These are phyloP conservation scores for Otocyon megalotis DNA, from an alignment of 2,113 vertebrate genomes.

Conservation along the genomic window DNA sequence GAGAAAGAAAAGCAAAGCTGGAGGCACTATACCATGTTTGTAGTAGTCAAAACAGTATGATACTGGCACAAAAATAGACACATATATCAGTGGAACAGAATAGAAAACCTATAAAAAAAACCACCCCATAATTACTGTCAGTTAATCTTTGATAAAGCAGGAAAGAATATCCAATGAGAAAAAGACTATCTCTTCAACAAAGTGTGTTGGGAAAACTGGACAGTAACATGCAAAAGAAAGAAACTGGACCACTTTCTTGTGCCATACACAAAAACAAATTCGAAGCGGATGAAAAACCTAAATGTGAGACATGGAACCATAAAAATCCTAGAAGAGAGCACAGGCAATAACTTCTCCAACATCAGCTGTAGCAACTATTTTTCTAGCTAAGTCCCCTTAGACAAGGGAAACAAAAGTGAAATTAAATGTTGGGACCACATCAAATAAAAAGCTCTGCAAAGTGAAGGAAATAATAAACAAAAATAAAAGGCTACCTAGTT, in stretches of 20 bases:
- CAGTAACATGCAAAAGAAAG: not conserved
- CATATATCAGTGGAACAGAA: not conserved
- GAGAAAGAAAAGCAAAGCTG: not conserved
- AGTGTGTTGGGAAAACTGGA: not conserved
- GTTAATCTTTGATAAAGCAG: not conserved
- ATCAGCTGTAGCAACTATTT: not conserved
- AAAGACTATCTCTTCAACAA: not conserved
- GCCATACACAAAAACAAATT: not conserved
- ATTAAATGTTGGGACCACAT: not conserved
- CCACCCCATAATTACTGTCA: not conserved
- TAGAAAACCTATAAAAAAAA: not conserved
- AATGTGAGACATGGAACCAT: not conserved
- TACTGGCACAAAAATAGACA: not conserved
- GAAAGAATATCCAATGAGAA: not conserved
- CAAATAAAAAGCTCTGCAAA: not conserved
- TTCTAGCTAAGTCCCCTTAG: not conserved
- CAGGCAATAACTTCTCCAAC: not conserved
- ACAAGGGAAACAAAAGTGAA: not conserved
- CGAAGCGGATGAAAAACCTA: not conserved
- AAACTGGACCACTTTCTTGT: not conserved
- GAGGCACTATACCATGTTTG: not conserved
- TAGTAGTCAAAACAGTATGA: not conserved
- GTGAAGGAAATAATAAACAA: not conserved
- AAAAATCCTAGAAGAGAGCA: not conserved
- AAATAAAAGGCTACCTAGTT: not conserved